Evolutionary conservation across 2,113 vertebrate genomes (phyloP), one percentile per base, ranked within the genome.

Genomic region (Argyrosomus japonicus): DNA sequence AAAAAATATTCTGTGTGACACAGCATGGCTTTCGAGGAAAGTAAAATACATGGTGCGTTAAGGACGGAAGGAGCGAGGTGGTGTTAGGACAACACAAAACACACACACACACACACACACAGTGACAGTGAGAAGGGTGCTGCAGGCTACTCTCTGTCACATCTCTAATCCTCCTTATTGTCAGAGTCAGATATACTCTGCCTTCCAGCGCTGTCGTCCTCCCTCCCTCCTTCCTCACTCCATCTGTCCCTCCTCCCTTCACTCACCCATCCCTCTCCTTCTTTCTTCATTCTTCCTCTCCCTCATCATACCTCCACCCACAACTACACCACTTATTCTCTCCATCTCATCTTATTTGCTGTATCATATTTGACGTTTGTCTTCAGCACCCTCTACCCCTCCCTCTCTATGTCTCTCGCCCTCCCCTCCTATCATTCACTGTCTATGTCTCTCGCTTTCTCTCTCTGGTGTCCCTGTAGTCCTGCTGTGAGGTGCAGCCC

Each of bases 161-260:
- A 68, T 77, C 62, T 82, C 81, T 93, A 93, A 94, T 93, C 92
- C 93, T 78, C 61, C 86, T 81, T 72, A 83, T 90, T 92, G 88
- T 89, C 85, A 75, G 58, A 87, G 77, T 88, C 85, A 81, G 88
- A 92, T 91, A 84, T 77, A 29, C 80, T 77, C 75, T 89, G 60
- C 86, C 83, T 80, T 70, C 64, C 13, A 84, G 84, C 56, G 0
- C 27, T 25, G 54, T 75, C 47, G 15, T 75, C 48, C 67, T 69
- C 60, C 29, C 10, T 58, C 57, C 54, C 1, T 53, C 40, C 40
- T 72, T 60, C 3, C 68, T 57, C 47, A 43, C 4, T 73, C 18
- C 19, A 45, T 74, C 57, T 62, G 19, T 72, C 61, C 57, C n/a
- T 23, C 18, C 25, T 53, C 29, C 27, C 13, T 54, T 25, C 36